A percentile compares a stretch with the other conserved stretches of the same genome.
phyloP scores from a whole-genome alignment of 2,797 vertebrate species.

The Onychomys torridus region DNA sequence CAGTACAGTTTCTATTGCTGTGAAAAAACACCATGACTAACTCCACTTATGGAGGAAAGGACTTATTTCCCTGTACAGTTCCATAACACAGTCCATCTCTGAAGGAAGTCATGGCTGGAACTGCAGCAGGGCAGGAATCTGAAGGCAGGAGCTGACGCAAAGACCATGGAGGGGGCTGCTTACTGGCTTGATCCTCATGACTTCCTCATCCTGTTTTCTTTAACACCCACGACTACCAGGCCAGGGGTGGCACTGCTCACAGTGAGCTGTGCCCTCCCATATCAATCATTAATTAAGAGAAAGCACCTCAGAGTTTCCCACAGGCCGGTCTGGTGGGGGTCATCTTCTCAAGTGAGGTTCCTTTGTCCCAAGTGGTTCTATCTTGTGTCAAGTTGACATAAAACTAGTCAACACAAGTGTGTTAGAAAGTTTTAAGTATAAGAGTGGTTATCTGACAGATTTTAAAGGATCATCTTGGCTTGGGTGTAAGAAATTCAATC shows the following conservation, averaged over 20 bases:
- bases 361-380: not conserved
- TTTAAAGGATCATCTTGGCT: not conserved
- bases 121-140: not conserved
- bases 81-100: not conserved
- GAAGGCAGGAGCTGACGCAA: not conserved
- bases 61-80: not conserved
- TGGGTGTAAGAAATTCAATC: not conserved
- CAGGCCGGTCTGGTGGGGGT: not conserved
- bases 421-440: not conserved
- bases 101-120: too few relatives aligned
- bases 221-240: not conserved
- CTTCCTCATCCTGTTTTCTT: not conserved
- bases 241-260: not conserved
- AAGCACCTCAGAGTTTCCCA: not conserved
- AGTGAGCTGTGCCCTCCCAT: not conserved
- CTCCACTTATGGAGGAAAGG: not conserved
- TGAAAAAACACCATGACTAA: not conserved
- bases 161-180: too few relatives aligned
- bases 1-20: not conserved
- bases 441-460: not conserved
- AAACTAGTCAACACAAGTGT: not conserved
- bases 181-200: not conserved
- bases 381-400: not conserved
- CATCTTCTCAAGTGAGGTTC: not conserved
- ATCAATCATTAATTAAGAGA: not conserved